Conservation (phyloP, 1,140 invertebrate genomes). For the Lepidotrigona ventralis region DNA sequence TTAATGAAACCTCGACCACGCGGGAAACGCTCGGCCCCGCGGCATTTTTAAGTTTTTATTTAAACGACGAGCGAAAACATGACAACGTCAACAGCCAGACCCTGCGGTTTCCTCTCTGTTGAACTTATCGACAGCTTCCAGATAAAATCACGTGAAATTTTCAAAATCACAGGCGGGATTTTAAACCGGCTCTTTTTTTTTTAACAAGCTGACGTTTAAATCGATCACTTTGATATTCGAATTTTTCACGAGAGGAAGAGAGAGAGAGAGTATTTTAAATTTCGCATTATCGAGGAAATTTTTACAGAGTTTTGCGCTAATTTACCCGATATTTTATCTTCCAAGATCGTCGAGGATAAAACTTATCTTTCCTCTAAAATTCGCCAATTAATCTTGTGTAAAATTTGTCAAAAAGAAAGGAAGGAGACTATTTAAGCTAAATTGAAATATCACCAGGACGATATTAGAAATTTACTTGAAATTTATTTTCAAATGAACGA, state of each 20-base stretch:
- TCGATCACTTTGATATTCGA: neutral
- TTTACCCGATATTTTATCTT: no score
- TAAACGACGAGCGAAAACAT: conserved; percentile 7
- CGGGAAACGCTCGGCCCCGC: neutral
- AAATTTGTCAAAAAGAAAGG: no score
- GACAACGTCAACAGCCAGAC: neutral
- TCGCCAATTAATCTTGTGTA: no score
- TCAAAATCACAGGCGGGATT: neutral
- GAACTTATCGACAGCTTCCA: neutral
- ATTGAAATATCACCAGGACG: no score
- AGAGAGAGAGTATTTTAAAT: neutral
- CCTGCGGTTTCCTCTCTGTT: neutral
- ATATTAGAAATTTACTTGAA: no score
- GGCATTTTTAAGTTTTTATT: conserved; percentile 18
- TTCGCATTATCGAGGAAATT: neutral
- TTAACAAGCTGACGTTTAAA: neutral
- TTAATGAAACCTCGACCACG: neutral
- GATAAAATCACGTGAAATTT: neutral
- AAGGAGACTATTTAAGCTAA: no score
- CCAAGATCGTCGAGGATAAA: no score
- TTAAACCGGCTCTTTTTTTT: neutral
- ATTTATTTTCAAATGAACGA: no score
- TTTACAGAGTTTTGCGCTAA: no score
- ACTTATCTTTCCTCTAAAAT: no score
- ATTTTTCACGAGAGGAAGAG: neutral